Base-by-base conservation (phyloP, 2,113 vertebrate species). In the Dolichallabes microphthalmus region DNA sequence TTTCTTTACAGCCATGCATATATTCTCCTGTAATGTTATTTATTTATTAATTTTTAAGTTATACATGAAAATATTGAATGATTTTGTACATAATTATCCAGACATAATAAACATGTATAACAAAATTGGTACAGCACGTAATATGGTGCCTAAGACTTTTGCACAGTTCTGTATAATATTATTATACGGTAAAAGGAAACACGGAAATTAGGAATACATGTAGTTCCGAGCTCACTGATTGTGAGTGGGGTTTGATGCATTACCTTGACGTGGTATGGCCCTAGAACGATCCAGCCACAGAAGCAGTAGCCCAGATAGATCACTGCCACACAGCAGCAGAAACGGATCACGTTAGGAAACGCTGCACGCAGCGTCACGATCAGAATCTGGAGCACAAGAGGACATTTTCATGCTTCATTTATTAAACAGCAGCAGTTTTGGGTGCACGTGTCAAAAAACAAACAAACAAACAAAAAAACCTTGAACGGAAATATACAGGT, bases 241-340 rank as follows among this genome's bases (percentile, higher is more conserved):
- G 19, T 8, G 22, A 22, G 15, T 19, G 8, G 12, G 55, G 30
- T 52, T 66, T 35, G 27, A 27, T 20, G 32, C 0, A 4, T 13
- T 86, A 98, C 98, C 96, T 99, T 99, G 84, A 96, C 95, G 0
- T 99, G 98, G 87, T 99, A 98, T 0, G 97, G 97, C 5, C 97
- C 97, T 80, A 98, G 78, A 9, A 99, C 98, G 0, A 99, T 98
- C 98, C 98, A 98, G n/a, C 98, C 98, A 0, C 98, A 99, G 94
- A 99, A 99, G 91, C 97, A 99, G 87, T 98, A 99, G 73, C 98
- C 98, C 90, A 99, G 89, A 87, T 99, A 99, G 90, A 99, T 99
- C 83, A 97, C 97, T 0, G 97, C 97, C 60, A 97, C 97, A 0
- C 97, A 99, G 93, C 96, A 97, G 90, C 96, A 97, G 94, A 99